A percentile compares a stretch with the other conserved stretches of the same genome.
phyloP scores from a whole-genome alignment of 2,888 invertebrate genomes.

The Nemapogon koenigi region DNA sequence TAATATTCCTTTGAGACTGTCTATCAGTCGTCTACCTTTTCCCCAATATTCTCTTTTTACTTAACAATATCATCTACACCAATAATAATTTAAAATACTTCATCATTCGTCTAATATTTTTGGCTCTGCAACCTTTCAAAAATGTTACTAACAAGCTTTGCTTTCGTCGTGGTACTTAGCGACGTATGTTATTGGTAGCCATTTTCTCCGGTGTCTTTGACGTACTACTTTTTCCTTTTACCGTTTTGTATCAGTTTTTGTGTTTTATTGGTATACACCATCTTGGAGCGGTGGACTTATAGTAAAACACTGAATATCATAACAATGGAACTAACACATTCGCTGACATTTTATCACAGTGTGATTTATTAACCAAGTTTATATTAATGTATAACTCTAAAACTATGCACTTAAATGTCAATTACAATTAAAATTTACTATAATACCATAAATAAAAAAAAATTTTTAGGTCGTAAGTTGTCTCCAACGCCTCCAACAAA shows the following conservation, averaged over 20 bases:
- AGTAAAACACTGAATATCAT: no score
- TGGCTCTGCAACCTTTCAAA: conserved; percentile 28
- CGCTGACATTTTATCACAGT: no score
- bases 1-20: conserved; percentile 34
- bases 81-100: conserved; percentile 7
- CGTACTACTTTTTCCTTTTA: conserved; percentile 5
- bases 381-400: no score
- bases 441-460: neutral
- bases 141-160: conserved; percentile 45
- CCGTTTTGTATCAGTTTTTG: neutral
- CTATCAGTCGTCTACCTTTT: conserved; percentile 14
- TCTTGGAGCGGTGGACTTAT: no score
- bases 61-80: conserved; percentile 17
- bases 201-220: conserved; percentile 51
- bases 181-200: conserved; percentile 55
- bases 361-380: no score
- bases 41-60: conserved; percentile 12
- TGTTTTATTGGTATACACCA: no score
- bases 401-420: no score
- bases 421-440: no score
- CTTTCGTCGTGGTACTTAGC: conserved; percentile 20
- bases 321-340: no score
- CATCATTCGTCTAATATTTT: conserved; percentile 19
- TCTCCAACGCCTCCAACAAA: conserved; percentile 72
- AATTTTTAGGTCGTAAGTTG: conserved; percentile 67